Percentiles rank a stretch among this genome's conserved stretches.
phyloP scores from a whole-genome alignment of 2,797 vertebrate genomes.

The Geotria australis region DNA sequence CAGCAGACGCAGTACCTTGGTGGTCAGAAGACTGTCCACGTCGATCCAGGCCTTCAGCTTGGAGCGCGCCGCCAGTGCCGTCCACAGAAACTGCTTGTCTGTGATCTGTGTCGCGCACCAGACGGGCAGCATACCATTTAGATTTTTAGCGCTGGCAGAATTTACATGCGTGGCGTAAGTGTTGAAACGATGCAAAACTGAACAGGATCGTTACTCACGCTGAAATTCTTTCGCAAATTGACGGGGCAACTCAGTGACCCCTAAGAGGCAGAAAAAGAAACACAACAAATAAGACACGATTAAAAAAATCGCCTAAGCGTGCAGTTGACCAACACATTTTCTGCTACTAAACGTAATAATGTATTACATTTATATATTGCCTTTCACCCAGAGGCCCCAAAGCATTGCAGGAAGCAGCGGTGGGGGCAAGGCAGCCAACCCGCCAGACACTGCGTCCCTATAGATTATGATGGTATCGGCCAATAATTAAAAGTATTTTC shows the following conservation, averaged over 20 bases:
- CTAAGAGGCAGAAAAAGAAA: not conserved
- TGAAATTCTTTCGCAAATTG: not conserved
- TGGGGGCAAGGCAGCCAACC: too few relatives aligned
- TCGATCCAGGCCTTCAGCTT: constrained; percentile 66
- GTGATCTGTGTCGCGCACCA: constrained; percentile 27
- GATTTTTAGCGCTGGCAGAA: not conserved
- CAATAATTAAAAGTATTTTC: too few relatives aligned
- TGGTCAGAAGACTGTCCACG: constrained; percentile 55
- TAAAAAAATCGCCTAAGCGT: not conserved
- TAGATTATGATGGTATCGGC: too few relatives aligned
- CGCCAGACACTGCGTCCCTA: too few relatives aligned
- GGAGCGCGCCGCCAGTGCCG: constrained; percentile 47
- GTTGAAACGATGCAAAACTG: not conserved
- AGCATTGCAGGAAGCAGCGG: too few relatives aligned
- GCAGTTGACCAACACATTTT: not conserved
- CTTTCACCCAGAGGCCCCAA: too few relatives aligned
- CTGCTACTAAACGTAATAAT: not conserved
- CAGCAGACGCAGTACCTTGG: constrained; percentile 16
- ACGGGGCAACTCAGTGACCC: not conserved
- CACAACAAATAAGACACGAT: not conserved
- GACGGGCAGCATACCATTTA: not conserved
- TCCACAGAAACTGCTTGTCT: constrained; percentile 65
- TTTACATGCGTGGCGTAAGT: not conserved
- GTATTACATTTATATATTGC: too few relatives aligned
- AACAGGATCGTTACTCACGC: not conserved